Conservation (phyloP, 2,113 vertebrate species). For the Dipodomys ordii region DNA sequence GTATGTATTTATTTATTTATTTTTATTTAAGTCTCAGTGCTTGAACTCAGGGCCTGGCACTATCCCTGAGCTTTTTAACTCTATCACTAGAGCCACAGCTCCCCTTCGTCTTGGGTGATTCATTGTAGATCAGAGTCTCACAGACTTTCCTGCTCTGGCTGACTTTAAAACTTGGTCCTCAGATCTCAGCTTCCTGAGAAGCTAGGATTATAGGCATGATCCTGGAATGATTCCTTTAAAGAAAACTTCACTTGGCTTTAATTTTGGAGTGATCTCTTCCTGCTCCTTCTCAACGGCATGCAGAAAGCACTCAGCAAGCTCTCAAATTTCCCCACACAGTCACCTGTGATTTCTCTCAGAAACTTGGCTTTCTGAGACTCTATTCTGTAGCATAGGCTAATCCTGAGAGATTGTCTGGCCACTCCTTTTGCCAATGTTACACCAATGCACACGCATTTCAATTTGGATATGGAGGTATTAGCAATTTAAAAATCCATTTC, state of each 20-base stretch:
- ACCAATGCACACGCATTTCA: not conserved
- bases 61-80: too few species aligned
- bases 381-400: not conserved
- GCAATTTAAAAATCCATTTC: not conserved
- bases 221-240: not conserved
- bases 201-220: too few species aligned
- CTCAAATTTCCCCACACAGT: not conserved
- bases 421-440: not conserved
- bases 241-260: not conserved
- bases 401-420: not conserved
- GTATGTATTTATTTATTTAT: too few species aligned
- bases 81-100: too few species aligned
- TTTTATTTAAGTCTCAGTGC: too few species aligned
- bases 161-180: too few species aligned
- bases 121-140: too few species aligned
- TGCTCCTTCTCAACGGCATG: not conserved
- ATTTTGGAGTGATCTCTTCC: not conserved
- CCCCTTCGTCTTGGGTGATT: too few species aligned
- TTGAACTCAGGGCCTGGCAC: too few species aligned
- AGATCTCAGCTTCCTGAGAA: too few species aligned
- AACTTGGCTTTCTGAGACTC: not conserved
- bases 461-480: not conserved
- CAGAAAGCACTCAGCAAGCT: not conserved
- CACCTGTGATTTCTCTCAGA: not conserved
- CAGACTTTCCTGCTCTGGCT: too few species aligned